These are phyloP conservation scores for Agriopis marginaria DNA, from an alignment of 2,888 invertebrate species.

Conservation along the genomic window DNA sequence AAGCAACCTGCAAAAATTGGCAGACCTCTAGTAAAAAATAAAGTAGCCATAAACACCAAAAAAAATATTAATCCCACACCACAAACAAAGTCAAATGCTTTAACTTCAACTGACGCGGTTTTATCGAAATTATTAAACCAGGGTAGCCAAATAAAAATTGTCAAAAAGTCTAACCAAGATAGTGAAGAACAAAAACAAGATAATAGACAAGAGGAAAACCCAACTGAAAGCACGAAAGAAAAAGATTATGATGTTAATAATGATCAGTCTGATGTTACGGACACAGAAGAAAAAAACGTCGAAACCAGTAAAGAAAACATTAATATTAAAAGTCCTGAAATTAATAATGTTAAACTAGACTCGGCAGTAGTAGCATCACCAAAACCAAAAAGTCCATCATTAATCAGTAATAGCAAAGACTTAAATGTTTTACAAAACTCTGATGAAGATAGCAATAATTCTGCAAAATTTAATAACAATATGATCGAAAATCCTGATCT, in stretches of 20 bases:
- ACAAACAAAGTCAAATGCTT: slow-evolving; percentile 40
- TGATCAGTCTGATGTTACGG: background rate
- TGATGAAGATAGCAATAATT: slow-evolving; percentile 34
- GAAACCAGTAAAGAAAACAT: slow-evolving; percentile 14
- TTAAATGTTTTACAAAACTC: background rate
- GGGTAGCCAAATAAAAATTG: slow-evolving; percentile 77
- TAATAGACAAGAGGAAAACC: slow-evolving; percentile 34
- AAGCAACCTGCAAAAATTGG: slow-evolving; percentile 54
- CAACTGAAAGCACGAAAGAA: slow-evolving; percentile 17
- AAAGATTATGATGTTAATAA: slow-evolving; percentile 14
- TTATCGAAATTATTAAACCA: slow-evolving; percentile 75
- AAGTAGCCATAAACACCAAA: slow-evolving; percentile 17
- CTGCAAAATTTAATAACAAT: slow-evolving; percentile 25
- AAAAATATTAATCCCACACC: slow-evolving; percentile 28
- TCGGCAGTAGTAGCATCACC: background rate
- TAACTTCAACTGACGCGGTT: slow-evolving; percentile 66
- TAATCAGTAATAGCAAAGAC: background rate
- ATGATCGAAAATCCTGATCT: slow-evolving; percentile 2
- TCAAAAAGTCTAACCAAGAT: slow-evolving; percentile 62
- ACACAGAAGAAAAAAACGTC: slow-evolving; percentile 4
- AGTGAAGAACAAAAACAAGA: slow-evolving; percentile 34
- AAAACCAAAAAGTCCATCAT: slow-evolving; percentile 17
- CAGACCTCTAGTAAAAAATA: slow-evolving; percentile 14
- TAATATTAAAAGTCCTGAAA: slow-evolving; percentile 4
- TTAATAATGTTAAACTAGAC: slow-evolving; percentile 5